Percentiles rank a stretch among this genome's conserved stretches.
Conservation (phyloP, 2,797 vertebrate genomes). For the Synaphobranchus kaupii region DNA sequence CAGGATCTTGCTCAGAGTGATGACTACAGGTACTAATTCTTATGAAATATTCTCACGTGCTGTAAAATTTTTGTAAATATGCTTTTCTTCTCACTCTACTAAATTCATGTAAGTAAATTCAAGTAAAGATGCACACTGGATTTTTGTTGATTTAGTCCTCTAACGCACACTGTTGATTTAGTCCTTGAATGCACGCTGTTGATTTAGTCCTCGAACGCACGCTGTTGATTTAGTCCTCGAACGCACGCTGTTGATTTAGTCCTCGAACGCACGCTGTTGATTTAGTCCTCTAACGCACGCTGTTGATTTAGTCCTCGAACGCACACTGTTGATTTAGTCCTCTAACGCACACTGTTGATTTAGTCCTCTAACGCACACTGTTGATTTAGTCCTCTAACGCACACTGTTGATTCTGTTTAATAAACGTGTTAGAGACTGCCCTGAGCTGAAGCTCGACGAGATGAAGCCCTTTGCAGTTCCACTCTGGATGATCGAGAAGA, state of each 20-base stretch:
- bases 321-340: neutral
- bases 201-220: neutral
- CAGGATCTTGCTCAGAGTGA: slow-evolving; percentile 86
- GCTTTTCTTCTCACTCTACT: neutral
- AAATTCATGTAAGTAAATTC: neutral
- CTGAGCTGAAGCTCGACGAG: slow-evolving; percentile 88
- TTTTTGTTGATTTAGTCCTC: neutral
- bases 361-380: neutral
- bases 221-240: neutral
- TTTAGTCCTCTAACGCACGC: neutral
- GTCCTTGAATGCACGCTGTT: neutral
- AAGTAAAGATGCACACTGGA: neutral
- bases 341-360: neutral
- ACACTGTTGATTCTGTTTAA: neutral
- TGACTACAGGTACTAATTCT: slow-evolving; percentile 85
- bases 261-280: neutral
- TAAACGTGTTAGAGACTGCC: slow-evolving; percentile 73
- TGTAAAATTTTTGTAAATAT: neutral
- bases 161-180: neutral
- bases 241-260: neutral
- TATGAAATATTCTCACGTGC: neutral
- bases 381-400: neutral
- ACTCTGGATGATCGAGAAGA: slow-evolving; percentile 92
- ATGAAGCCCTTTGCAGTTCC: slow-evolving; percentile 89
- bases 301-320: neutral